Base-by-base conservation (phyloP, 2,888 invertebrate species). In the Phlogophora meticulosa region DNA sequence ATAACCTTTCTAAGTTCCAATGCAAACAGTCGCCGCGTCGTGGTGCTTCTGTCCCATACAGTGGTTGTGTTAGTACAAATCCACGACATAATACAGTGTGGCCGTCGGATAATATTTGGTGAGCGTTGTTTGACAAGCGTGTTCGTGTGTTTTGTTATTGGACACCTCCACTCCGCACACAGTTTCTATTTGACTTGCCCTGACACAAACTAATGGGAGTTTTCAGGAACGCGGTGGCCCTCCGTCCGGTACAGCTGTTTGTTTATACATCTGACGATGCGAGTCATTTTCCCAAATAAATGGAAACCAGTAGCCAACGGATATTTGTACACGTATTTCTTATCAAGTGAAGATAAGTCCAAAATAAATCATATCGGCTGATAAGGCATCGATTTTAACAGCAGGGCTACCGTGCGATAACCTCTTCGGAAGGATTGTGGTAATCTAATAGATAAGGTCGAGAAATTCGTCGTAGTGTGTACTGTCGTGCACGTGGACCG, bases 91-190 rank as follows among this genome's bases (percentile, higher is more conserved):
- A 92, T 92, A 90, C 90, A 90, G 87, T 91, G 91, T 90, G 89
- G 88, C 90, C 89, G 87, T 89, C 85, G 88, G 89, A 88, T 92
- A 94, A 95, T 94, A 94, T 94, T 95, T 95, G 93, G 87, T 88
- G 89, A 92, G 85, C 89, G 88, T 81, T 95, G 89, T 95, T 95
- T 95, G 94, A 91, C 91, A 92, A 93, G 92, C 92, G 92, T 92
- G 94, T 92, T 92, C 92, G 91, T 93, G 89, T 91, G 92, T 90
- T 93, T 92, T 93, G 94, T 93, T 89, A 94, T 91, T 92, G 94
- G 93, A 94, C 93, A 95, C 94, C 92, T 92, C 90, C 85, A 91
- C 92, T 92, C 87, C 86, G 88, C 87, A 91, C 87, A 92, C 91
- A 91, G 87, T 92, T 89, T 89, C 90, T 93, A 87, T 94, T 94